Evolutionary conservation across 2,797 vertebrate genomes (phyloP).

Genomic region (Lagodon rhomboides): DNA sequence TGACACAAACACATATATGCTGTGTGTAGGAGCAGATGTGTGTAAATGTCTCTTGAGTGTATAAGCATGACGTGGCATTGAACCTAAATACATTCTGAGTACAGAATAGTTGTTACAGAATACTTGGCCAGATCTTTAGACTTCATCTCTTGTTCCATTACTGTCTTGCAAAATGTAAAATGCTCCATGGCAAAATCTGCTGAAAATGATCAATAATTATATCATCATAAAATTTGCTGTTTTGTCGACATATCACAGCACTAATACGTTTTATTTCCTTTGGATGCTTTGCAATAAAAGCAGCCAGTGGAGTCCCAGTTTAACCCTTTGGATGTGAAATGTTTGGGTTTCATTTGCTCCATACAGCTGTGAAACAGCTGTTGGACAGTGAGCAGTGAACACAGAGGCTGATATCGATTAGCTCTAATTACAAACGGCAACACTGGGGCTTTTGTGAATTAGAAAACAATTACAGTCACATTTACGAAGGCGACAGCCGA

Average conservation of each 20-base stretch:
- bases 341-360: neutral
- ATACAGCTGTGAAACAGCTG: neutral
- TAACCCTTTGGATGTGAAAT: neutral
- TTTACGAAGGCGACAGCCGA: no score
- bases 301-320: neutral
- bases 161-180: no score
- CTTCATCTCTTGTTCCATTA: no score
- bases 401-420: conserved; percentile 17
- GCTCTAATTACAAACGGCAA: neutral
- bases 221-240: no score
- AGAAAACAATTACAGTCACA: neutral
- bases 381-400: neutral
- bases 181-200: no score
- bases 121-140: neutral
- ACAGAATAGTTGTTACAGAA: neutral
- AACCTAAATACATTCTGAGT: neutral
- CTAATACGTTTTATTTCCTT: neutral
- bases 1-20: neutral
- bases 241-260: no score
- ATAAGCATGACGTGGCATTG: neutral
- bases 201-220: no score
- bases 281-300: neutral
- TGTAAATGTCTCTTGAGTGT: neutral
- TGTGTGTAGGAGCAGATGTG: neutral
- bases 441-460: neutral